Base-by-base conservation (phyloP, 2,113 vertebrate species). In the Galbula dea region DNA sequence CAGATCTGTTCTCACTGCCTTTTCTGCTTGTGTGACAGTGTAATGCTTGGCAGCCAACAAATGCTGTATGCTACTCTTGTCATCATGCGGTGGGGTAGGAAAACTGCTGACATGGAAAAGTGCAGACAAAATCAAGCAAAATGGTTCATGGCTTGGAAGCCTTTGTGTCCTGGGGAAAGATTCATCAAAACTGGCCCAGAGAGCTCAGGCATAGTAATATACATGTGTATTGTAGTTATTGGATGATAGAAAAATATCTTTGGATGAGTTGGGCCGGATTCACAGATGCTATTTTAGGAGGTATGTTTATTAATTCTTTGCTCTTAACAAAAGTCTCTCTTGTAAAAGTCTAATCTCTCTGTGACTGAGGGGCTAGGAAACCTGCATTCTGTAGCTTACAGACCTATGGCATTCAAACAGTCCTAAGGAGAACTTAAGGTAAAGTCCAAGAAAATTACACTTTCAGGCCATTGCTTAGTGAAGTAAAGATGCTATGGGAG, bases 101-200 rank as follows among this genome's bases (percentile, higher is more conserved):
- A 94, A 95, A 91, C 87, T 96, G 94, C 95, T 95, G 95, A 95
- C 94, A 95, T 94, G 93, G 85, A 94, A 95, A 95, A 94, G 87
- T 61, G 75, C 72, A 90, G 91, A 88, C 76, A 93, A 94, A 94
- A 96, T 93, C 87, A 83, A 95, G 94, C 75, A 81, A 77, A 92
- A 83, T 91, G 93, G 93, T 95, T 94, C 93, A 96, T 86, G 49
- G 61, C 85, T 96, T 95, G 96, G 93, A 96, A 95, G 45, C 82
- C 48, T 87, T 65, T 27, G 29, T 89, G 91, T 95, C 85, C 76
- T 83, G 68, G 91, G 94, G 91, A 89, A 92, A 94, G 93, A 96
- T 91, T 94, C 95, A 80, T 95, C 91, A 94, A 92, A 93, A 94
- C 2, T 65, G 75, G 39, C 76, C 82, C 68, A 88, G 75, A 94